Base-by-base conservation (phyloP, 1,140 invertebrate species). In the Aphelinus certus region DNA sequence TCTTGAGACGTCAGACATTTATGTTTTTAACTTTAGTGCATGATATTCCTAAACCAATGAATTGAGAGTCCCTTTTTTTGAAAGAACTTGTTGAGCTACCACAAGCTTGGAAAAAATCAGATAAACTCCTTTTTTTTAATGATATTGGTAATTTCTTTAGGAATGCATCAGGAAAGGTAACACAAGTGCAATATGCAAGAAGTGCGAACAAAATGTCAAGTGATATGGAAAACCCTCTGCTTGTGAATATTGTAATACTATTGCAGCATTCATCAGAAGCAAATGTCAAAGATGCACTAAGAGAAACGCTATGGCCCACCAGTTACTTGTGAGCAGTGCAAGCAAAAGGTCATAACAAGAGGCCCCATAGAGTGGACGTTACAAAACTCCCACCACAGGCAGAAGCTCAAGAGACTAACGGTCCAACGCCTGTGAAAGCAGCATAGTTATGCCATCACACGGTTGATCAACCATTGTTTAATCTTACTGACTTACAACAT, bases 201-300 rank as follows among this genome's bases (percentile, higher is more conserved):
- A 98, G 88, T 98, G 97, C 89, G 96, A 97, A 85, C 93, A 95
- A 76, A 97, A 97, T 89, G 95, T 98, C 3, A 96, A 96, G 84
- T 90, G 92, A 76, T 97, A 97, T 90, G 97, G 97, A 66, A 96
- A 97, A 87, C 97, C 97, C 9, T 94, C 93, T 56, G 95, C 96
- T 63, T 99, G 97, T 89, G 96, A 98, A 87, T 98, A 97, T 86
- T 99, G 97, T 88, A 98, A 97, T 88, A 96, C 97, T 61, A 96
- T 98, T 81, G 97, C 97, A 77, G 97, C 97, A 42, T 99, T 98
- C 87, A 97, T 98, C 83, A 96, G 95, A 47, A 92, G 91, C 79
- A 95, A 95, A 83, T 96, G 95, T 84, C 96, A 97, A 83, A 89
- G 97, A 79, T 98, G 96, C 89, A 94, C 95, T 53, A 95, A 43